Percentiles rank a stretch among this genome's conserved stretches.
Conservation (phyloP, 1,140 invertebrate species). For the Lerema accius region DNA sequence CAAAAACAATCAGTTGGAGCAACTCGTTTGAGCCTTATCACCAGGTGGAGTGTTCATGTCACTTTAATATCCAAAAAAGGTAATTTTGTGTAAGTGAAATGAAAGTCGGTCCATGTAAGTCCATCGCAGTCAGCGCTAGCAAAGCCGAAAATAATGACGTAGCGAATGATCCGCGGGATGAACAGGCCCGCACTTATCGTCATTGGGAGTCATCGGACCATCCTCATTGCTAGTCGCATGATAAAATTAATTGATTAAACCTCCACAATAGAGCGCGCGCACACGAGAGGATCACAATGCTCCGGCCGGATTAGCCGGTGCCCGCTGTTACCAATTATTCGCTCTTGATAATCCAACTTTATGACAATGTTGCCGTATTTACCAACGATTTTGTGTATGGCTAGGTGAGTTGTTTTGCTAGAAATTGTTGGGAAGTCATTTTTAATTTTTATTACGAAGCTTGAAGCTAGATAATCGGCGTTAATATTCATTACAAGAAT, state of each 20-base stretch:
- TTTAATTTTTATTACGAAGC: too few relatives aligned
- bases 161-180: slow-evolving; percentile 6
- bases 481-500: too few relatives aligned
- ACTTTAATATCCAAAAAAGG: too few relatives aligned
- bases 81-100: too few relatives aligned
- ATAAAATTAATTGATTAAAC: slow-evolving; percentile 72
- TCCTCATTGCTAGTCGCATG: slow-evolving; percentile 54
- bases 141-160: slow-evolving; percentile 10
- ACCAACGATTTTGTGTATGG: slow-evolving; percentile 2
- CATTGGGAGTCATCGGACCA: slow-evolving; percentile 43
- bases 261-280: slow-evolving; percentile 53
- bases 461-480: too few relatives aligned
- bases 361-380: slow-evolving; percentile 26
- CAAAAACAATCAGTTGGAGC: too few relatives aligned
- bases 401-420: too few relatives aligned
- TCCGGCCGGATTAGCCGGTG: slow-evolving; percentile 55
- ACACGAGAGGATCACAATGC: slow-evolving; percentile 56
- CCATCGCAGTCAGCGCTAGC: neutral
- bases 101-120: neutral
- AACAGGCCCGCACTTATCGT: slow-evolving; percentile 27
- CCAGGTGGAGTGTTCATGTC: too few relatives aligned
- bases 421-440: too few relatives aligned
- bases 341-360: slow-evolving; percentile 49
- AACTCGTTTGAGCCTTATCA: too few relatives aligned
- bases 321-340: slow-evolving; percentile 59